A percentile compares a stretch with the other conserved stretches of the same genome.
These are phyloP conservation scores for Sternarchorhynchus goeldii DNA, from an alignment of 2,797 vertebrate genomes.

Conservation along the genomic window DNA sequence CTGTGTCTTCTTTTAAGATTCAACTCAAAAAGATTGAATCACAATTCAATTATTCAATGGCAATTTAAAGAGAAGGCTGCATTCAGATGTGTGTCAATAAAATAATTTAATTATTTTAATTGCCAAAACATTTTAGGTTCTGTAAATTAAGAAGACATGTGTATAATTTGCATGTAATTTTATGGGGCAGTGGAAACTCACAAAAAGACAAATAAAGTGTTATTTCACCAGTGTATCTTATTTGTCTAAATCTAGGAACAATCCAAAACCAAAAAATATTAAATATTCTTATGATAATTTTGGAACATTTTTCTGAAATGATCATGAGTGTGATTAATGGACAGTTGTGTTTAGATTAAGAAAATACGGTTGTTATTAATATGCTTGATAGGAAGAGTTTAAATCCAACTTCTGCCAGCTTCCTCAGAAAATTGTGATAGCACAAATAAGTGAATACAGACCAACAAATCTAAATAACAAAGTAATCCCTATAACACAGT, in stretches of 20 bases:
- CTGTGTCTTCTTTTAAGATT: no score
- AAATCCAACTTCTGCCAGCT: background rate
- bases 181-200: background rate
- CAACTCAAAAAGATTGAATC: no score
- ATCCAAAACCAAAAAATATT: background rate
- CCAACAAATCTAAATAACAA: background rate
- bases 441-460: background rate
- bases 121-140: background rate
- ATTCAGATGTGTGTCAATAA: background rate
- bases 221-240: background rate
- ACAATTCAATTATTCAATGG: no score
- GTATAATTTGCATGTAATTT: background rate
- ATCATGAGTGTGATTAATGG: background rate
- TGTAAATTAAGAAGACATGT: background rate
- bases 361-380: no score
- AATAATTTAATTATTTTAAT: slow-evolving; percentile 26
- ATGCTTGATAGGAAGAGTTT: background rate
- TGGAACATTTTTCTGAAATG: background rate
- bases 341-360: background rate
- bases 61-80: no score
- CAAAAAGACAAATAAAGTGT: background rate
- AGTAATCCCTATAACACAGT: background rate
- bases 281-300: background rate
- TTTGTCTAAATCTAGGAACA: no score
- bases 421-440: background rate